Evolutionary conservation across 1,140 invertebrate species (phyloP).

Genomic region (Bombus breviceps): DNA sequence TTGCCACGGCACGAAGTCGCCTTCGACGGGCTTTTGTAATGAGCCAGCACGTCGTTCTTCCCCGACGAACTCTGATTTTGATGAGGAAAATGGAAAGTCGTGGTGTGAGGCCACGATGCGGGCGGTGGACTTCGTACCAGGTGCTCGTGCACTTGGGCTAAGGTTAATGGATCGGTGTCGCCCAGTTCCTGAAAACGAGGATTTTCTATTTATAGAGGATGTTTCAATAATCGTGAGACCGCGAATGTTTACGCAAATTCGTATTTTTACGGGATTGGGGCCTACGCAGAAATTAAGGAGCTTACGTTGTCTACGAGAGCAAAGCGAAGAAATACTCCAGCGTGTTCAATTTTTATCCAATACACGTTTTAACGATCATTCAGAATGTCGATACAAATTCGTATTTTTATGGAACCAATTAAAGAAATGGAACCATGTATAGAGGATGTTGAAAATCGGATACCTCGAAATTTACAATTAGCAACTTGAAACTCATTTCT

Average conservation of each 20-base stretch:
- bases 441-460: no score
- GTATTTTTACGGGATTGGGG: neutral
- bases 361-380: no score
- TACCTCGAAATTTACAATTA: no score
- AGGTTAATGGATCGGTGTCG: conserved; percentile 87
- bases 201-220: neutral
- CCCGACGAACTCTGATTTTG: conserved; percentile 57
- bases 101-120: conserved; percentile 86
- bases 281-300: neutral
- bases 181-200: conserved; percentile 85
- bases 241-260: neutral
- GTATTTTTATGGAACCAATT: no score
- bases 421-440: no score
- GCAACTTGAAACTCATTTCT: no score
- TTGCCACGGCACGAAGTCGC: conserved; percentile 65
- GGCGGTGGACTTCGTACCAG: conserved; percentile 92
- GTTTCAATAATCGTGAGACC: neutral
- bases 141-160: conserved; percentile 92
- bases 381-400: no score
- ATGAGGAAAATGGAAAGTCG: conserved; percentile 77
- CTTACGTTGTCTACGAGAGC: neutral
- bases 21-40: conserved; percentile 74
- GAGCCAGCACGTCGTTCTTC: conserved; percentile 61
- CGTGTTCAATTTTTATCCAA: no score
- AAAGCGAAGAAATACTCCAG: no score